Percentiles rank a stretch among this genome's conserved stretches.
phyloP scores from a whole-genome alignment of 2,797 vertebrate species.

The Cyclopterus lumpus region DNA sequence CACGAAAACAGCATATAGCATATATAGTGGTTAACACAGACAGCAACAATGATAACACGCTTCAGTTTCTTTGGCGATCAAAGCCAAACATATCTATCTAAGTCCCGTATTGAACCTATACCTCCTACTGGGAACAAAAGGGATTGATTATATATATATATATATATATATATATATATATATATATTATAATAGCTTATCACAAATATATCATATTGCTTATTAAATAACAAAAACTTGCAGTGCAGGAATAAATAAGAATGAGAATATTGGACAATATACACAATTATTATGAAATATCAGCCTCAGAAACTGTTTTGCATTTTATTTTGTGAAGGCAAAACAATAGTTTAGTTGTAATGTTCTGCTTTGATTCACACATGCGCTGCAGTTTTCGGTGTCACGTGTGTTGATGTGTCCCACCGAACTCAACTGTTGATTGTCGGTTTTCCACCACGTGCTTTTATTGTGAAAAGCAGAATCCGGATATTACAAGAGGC shows the following conservation, averaged over 20 bases:
- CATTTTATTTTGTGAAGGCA: not conserved
- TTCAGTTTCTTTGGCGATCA: not conserved
- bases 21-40: not conserved
- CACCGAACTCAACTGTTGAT: too few species aligned
- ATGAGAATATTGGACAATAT: not conserved
- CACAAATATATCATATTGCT: not conserved
- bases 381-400: not conserved
- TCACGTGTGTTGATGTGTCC: too few species aligned
- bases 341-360: not conserved
- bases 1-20: not conserved
- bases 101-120: not conserved
- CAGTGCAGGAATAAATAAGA: not conserved
- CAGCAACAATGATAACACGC: not conserved
- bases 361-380: not conserved
- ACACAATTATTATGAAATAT: not conserved
- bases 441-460: not conserved
- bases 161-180: too few species aligned
- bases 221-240: too few species aligned
- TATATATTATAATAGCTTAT: too few species aligned
- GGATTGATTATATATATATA: too few species aligned
- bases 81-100: not conserved
- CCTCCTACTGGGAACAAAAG: not conserved
- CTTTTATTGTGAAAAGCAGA: conserved; percentile 57
- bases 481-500: not conserved
- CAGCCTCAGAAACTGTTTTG: not conserved